Conservation (phyloP, 2,113 vertebrate species). For the Sinosuthora webbiana region DNA sequence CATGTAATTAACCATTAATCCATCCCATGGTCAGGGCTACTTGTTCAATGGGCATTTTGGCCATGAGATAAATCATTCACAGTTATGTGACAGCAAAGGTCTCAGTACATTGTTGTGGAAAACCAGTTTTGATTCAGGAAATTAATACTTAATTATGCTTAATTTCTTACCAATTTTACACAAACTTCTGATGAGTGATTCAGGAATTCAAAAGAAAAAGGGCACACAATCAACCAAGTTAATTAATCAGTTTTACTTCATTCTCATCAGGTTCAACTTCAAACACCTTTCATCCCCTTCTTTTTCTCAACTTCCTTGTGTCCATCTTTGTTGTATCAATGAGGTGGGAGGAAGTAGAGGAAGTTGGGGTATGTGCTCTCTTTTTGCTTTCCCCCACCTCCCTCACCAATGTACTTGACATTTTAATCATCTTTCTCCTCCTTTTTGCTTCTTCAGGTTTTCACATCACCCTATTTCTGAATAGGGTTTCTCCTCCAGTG, state of each 20-base stretch:
- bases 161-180: not conserved
- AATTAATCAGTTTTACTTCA: not conserved
- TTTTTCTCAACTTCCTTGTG: not conserved
- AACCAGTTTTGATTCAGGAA: not conserved
- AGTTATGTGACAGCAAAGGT: not conserved
- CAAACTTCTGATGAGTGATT: not conserved
- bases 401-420: accelerated
- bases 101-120: not conserved
- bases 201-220: not conserved
- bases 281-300: not conserved
- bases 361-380: not conserved
- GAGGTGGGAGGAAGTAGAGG: not conserved
- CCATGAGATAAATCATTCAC: not conserved
- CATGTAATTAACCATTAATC: not conserved
- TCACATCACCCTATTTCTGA: not conserved
- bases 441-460: not conserved
- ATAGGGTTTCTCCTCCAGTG: accelerated
- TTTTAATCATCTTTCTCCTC: not conserved
- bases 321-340: not conserved
- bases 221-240: not conserved
- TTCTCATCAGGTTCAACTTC: not conserved
- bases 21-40: not conserved
- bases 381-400: not conserved
- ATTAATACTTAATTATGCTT: not conserved
- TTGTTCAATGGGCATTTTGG: not conserved